Base-by-base conservation (phyloP, 2,797 vertebrate species). In the Gymnothorax javanicus region DNA sequence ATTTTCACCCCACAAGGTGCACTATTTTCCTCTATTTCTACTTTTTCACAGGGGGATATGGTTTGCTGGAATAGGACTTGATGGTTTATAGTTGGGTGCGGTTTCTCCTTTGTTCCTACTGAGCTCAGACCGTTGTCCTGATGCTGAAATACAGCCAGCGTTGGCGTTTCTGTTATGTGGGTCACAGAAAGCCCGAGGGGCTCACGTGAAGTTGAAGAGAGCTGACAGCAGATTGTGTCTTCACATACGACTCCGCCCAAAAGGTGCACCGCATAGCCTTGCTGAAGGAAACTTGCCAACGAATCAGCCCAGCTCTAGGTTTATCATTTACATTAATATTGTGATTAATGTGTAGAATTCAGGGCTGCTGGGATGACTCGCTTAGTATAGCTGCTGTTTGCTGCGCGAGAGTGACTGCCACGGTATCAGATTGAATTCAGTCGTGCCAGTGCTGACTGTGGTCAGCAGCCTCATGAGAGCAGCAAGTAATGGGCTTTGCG, bases 171-270 rank as follows among this genome's bases (percentile, higher is more conserved):
- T 90, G 89, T 59, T 94, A 96, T 95, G 88, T 96, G 95, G 95
- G 96, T 95, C 95, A 96, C 90, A 85, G 87, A 85, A 87, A 92
- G 90, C 93, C 95, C 93, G 87, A 89, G 86, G 91, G 95, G 92
- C 92, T 92, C 90, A 89, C 57, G 91, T 91, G 93, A 90, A 91
- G 92, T 91, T 95, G 94, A 96, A 92, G 92, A 94, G 92, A 95
- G 90, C 92, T 95, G 95, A 96, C 95, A 95, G 95, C 91, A 86
- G 92, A 92, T 92, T 89, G 93, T 92, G 90, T 91, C 89, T 89
- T 85, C 20, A 82, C 59, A 82, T 58, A 25, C 84, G 84, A 43
- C 84, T 64, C 75, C 86, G 71, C 79, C 43, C 58, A 86, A 69
- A 69, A 84, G 50, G n/a, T 20, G n/a, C 43, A 64, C 17, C 12